Evolutionary conservation across 2,888 invertebrate species (phyloP), one percentile per base, ranked within the genome.

Genomic region (Apeira syringaria): DNA sequence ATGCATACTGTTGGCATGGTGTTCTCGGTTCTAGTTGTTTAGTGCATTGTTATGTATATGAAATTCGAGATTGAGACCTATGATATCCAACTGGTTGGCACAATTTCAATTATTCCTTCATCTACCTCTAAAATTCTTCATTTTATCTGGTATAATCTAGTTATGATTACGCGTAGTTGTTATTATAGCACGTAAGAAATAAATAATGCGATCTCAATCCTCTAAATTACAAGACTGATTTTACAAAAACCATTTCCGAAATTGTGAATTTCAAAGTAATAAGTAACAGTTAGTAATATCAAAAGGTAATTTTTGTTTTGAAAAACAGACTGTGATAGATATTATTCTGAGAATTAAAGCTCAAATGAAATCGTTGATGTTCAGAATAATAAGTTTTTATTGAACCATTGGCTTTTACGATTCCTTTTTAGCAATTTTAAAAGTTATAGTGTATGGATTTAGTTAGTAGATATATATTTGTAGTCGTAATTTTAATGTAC

Each of bases 171-270:
- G 13, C 13, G 2, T 27, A 32, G 13, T 27, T 10, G 7, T 13
- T 32, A 40, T 8, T 30, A 1, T 30, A 37, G 32, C 3, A 15
- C 8, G 8, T 12, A 37, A 15, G 6, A 20, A 26, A 35, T 30
- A 10, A 33, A 26, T 4, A 44, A 30, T 34, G 34, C 43, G 56
- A 56, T 56, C 56, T 56, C 56, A 54, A 27, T 22, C 41, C 39
- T 54, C 55, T 47, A 60, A 61, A 52, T 56, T 53, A 50, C 44
- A 61, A 61, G 61, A 61, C 61, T 61, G 61, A 61, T 47, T 52
- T 43, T 53, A 33, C 12, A 46, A 47, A 50, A 47, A 32, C 30
- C 38, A 38, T 22, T 39, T 20, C 37, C 32, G 44, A 46, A 50
- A 47, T 50, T 47, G 33, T 45, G 29, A 47, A 50, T 47, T 47